Evolutionary conservation across 2,888 invertebrate genomes (phyloP).

Genomic region (Deilephila porcellus): DNA sequence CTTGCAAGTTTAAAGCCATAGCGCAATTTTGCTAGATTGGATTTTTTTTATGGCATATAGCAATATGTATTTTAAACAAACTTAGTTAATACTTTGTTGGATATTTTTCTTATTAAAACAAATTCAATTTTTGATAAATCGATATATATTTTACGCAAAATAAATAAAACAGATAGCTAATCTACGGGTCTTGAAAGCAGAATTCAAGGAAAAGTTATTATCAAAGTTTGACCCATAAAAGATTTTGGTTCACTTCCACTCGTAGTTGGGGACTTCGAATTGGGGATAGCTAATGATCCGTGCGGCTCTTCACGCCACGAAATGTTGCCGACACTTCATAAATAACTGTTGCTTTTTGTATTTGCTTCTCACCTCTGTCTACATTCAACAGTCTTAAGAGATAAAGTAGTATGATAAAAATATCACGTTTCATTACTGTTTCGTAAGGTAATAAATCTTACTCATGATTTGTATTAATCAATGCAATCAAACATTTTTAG

Average conservation of each 20-base stretch:
- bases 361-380: no score
- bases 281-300: conserved; percentile 13
- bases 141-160: no score
- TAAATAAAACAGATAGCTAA: neutral
- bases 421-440: no score
- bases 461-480: no score
- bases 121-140: no score
- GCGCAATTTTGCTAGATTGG: neutral
- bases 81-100: neutral
- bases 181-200: neutral
- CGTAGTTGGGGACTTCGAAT: neutral
- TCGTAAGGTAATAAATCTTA: no score
- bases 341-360: neutral
- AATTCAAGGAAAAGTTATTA: neutral
- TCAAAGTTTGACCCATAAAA: neutral
- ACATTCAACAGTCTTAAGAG: no score
- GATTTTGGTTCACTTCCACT: neutral
- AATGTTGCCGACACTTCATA: neutral
- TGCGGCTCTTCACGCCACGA: neutral
- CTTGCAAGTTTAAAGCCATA: conserved; percentile 13
- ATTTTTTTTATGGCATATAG: neutral
- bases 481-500: no score
- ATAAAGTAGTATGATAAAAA: no score
- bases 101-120: neutral
- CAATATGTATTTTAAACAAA: neutral